Base-by-base conservation (phyloP, 2,797 vertebrate species). In the Poecilia wingei region DNA sequence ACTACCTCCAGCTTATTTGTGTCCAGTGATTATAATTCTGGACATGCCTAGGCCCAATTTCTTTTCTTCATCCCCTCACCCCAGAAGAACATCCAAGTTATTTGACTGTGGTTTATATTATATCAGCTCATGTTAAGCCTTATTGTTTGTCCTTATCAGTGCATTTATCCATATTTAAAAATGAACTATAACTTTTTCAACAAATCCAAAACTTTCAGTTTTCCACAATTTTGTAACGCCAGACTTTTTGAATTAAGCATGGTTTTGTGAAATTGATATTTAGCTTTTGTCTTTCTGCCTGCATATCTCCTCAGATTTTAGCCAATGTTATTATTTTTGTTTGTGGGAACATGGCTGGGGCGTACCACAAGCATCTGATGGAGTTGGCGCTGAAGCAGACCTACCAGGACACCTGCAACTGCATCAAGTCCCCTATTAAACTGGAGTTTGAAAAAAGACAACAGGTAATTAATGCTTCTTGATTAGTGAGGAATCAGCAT, bases 371-470 rank as follows among this genome's bases (percentile, higher is more conserved):
- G 53, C 98, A 99, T 74, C 95, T 99, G 81, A 99, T 99, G 98
- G 98, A 99, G 59, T 91, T 99, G 6, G 98, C 98, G 0, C 95
- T 99, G 13, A 97, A 97, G 89, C 98, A 99, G 84, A 99, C 98
- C 0, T 99, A 99, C 82, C 97, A 98, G 85, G 98, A 99, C 93
- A 99, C 98, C 0, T 99, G 98, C 93, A 99, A 99, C 91, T 99
- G 98, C 93, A 99, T 99, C 94, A 99, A 99, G 90, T 99, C 98
- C 14, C 97, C 98, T 9, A 99, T 99, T 92, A 99, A 99, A 91
- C 83, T 99, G 87, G 98, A 99, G 83, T 99, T 98, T 93, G 98
- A 99, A 91, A 99, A 99, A 86, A 96, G 97, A 72, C 98, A 99
- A 82, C 98, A 99, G 97, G 98, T 99, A 96, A 76, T 49, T 64